phyloP scores from a whole-genome alignment of 1,140 invertebrate species.

The Drosophila tropicalis region DNA sequence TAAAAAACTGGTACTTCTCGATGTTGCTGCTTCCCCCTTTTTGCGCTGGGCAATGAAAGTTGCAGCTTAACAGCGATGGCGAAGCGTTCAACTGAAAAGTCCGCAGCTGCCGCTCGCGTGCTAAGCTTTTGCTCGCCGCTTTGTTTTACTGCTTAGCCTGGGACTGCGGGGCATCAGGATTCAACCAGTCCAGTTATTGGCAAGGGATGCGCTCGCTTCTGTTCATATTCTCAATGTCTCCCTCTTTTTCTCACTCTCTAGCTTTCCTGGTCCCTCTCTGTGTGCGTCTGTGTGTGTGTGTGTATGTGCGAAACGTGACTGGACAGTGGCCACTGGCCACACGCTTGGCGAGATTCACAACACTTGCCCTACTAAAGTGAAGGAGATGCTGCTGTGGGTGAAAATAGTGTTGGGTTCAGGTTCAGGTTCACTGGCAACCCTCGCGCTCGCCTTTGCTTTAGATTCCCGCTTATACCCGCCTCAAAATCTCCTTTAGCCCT shows the following conservation, averaged over 20 bases:
- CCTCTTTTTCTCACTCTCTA: not conserved
- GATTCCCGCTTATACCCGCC: not conserved
- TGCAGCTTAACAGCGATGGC: conserved; percentile 42
- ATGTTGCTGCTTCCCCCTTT: conserved; percentile 29
- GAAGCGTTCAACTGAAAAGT: conserved; percentile 58
- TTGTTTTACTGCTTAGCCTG: conserved; percentile 72
- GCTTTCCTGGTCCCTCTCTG: not conserved
- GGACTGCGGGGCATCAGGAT: conserved; percentile 12
- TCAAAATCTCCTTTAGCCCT: not conserved
- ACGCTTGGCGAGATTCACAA: conserved; percentile 64
- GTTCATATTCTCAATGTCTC: conserved; percentile 5
- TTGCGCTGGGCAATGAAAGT: conserved; percentile 51
- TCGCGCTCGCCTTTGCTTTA: conserved; percentile 34
- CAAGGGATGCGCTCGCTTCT: conserved; percentile 32
- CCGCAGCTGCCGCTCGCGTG: conserved; percentile 58
- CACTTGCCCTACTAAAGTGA: conserved; percentile 38
- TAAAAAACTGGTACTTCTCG: conserved; percentile 24
- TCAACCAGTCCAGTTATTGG: conserved; percentile 4
- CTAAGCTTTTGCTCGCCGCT: conserved; percentile 68
- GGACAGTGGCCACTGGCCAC: conserved; percentile 59
- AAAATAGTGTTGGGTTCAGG: conserved; percentile 20
- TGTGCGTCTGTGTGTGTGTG: conserved; percentile 24
- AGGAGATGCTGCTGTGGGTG: not conserved
- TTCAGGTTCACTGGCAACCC: conserved; percentile 75
- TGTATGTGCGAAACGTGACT: conserved; percentile 64